Percentiles rank a stretch among this genome's conserved stretches.
These are phyloP conservation scores for Threskiornis aethiopicus DNA, from an alignment of 2,797 vertebrate species.

Conservation along the genomic window DNA sequence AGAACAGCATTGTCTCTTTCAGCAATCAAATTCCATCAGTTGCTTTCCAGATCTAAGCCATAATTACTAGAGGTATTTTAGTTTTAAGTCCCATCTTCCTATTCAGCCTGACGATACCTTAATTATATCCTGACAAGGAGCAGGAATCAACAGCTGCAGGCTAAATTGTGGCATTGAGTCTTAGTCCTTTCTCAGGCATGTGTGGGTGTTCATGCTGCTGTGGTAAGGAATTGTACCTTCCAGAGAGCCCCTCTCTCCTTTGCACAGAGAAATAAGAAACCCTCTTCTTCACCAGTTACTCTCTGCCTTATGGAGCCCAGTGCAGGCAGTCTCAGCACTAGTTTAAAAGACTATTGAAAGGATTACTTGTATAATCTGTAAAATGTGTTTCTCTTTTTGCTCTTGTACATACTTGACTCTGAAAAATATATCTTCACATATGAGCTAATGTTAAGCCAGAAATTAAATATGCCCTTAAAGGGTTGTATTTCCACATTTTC, in stretches of 20 bases:
- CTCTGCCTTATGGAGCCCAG: not conserved
- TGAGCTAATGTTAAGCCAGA: not conserved
- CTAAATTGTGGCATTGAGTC: not conserved
- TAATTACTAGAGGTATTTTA: conserved; percentile 75
- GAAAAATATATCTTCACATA: not conserved
- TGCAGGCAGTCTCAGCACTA: not conserved
- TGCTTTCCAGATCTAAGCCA: conserved; percentile 41
- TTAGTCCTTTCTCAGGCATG: not conserved
- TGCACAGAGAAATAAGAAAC: not conserved
- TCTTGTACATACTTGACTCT: not conserved
- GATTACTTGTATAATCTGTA: not conserved
- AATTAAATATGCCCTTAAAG: not conserved
- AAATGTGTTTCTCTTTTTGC: not conserved
- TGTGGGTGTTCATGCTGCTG: not conserved
- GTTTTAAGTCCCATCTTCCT: conserved; percentile 60
- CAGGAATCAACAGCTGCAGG: conserved; percentile 13
- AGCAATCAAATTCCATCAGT: conserved; percentile 13
- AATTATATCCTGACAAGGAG: conserved; percentile 63
- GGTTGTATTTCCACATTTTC: not conserved
- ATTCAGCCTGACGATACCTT: conserved; percentile 55
- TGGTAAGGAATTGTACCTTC: not conserved
- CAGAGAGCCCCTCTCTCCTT: not conserved
- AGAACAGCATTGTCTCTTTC: conserved; percentile 39
- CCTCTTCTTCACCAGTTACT: not conserved
- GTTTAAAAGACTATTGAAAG: not conserved